Base-by-base conservation (phyloP, 2,888 invertebrate genomes). In the Clistopyga incitator region DNA sequence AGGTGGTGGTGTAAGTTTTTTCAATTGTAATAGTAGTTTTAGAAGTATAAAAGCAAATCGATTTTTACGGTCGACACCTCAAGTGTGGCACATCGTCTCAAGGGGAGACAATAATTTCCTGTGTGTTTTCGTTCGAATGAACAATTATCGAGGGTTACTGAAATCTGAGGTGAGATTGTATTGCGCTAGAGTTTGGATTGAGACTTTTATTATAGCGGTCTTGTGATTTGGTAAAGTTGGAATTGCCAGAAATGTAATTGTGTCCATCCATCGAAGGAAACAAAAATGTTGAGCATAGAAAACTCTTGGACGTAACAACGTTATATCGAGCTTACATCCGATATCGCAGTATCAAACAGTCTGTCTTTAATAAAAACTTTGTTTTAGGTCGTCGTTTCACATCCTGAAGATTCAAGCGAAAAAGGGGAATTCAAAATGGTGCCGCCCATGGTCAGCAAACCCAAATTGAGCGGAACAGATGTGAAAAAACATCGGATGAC, bases 1-100 rank as follows among this genome's bases (percentile, higher is more conserved):
- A 94, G 98, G 98, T 79, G 98, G 99, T 83, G 99, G 95, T 89
- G 95, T 95, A 93, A 93, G 95, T 94, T 84, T 61, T 54, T 54
- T 42, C 65, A 38, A 80, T 15, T 72, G 38, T 65, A 3, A 79
- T 78, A 42, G 61, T 29, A 78, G 52, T 2, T 34, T 8, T 67
- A 56, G 20, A 50, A 52, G n/a, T 20, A 45, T 4, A 18, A 18
- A 20, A 18, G 38, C 42, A 42, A 59, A 11, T 72, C 11, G n/a
- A 10, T 64, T 64, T 10, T 64, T 42, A 38, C 64, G 4, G 20
- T 20, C 38, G 64, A 20, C 2, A 20, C 42, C 13, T 42, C 64
- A n/a, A n/a, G n/a, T n/a, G n/a, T n/a, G n/a, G n/a, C n/a, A 47
- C 3, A 47, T 6, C 13, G n/a, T 15, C 15, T n/a, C 15, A 47